Evolutionary conservation across 2,888 invertebrate genomes (phyloP).

Genomic region (Serrognathus titanus): DNA sequence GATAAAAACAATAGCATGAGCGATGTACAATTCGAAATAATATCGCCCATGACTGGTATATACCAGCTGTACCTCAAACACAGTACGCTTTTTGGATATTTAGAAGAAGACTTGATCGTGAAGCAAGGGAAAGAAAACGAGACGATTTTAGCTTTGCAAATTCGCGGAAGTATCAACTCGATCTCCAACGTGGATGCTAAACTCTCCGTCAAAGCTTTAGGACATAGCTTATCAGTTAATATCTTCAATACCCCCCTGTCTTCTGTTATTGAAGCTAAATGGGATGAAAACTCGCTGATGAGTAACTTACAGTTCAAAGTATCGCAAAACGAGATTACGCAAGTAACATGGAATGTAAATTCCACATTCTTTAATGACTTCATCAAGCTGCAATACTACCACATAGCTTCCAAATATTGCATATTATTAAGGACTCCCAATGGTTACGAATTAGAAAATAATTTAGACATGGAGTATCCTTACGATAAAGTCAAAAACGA

Average conservation of each 20-base stretch:
- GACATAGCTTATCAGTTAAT: constrained; percentile 9
- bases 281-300: constrained; percentile 14
- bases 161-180: constrained; percentile 15
- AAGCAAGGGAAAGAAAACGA: constrained; percentile 21
- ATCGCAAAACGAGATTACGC: neutral
- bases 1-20: constrained; percentile 8
- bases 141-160: constrained; percentile 12
- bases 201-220: constrained; percentile 11
- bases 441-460: constrained; percentile 13
- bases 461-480: constrained; percentile 7
- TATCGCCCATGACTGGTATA: constrained; percentile 26
- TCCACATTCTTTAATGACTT: constrained; percentile 14
- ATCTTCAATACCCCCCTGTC: constrained; percentile 16
- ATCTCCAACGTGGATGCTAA: constrained; percentile 11
- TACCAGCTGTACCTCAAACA: constrained; percentile 26
- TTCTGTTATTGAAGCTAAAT: constrained; percentile 10
- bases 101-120: constrained; percentile 24
- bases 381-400: constrained; percentile 5
- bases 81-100: constrained; percentile 22
- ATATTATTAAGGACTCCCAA: constrained; percentile 5
- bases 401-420: neutral
- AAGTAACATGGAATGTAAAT: constrained; percentile 16
- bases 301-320: constrained; percentile 5
- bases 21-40: constrained; percentile 19
- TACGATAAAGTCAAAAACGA: constrained; percentile 7